Percentiles rank a stretch among this genome's conserved stretches.
Conservation (phyloP, 2,797 vertebrate species). For the Nyctibius grandis region DNA sequence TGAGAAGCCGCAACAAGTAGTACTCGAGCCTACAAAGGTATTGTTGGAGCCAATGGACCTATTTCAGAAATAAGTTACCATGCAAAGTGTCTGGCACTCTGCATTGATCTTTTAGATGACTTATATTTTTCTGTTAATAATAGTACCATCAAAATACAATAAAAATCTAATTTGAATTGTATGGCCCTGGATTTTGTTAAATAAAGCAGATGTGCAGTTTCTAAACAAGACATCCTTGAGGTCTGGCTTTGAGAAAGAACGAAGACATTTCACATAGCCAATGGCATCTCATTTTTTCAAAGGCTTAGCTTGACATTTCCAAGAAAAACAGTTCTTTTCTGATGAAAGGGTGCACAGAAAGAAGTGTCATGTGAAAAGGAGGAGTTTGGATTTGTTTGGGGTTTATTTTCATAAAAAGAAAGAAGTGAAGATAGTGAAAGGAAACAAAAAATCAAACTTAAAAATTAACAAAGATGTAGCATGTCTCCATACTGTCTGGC, state of each 20-base stretch:
- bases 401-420: slow-evolving; percentile 16
- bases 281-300: slow-evolving; percentile 46
- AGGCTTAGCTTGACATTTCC: slow-evolving; percentile 33
- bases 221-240: slow-evolving; percentile 16
- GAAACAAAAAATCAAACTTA: background rate
- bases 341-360: slow-evolving; percentile 46
- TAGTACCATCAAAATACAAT: background rate
- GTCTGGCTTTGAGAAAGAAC: slow-evolving; percentile 25
- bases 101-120: background rate
- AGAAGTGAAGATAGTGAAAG: background rate
- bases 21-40: background rate
- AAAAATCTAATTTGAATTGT: slow-evolving; percentile 9
- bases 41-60: background rate
- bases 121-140: background rate
- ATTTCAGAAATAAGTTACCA: background rate
- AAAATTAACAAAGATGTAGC: slow-evolving; percentile 1
- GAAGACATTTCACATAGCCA: slow-evolving; percentile 1
- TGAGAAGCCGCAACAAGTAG: background rate
- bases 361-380: slow-evolving; percentile 6
- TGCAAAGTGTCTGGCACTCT: background rate
- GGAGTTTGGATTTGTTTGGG: background rate
- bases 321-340: slow-evolving; percentile 36
- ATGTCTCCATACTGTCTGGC: background rate
- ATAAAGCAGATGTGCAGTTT: slow-evolving; percentile 25
- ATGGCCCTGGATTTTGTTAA: background rate